phyloP scores from a whole-genome alignment of 2,888 invertebrate species.

The Himalopsyche japonica region DNA sequence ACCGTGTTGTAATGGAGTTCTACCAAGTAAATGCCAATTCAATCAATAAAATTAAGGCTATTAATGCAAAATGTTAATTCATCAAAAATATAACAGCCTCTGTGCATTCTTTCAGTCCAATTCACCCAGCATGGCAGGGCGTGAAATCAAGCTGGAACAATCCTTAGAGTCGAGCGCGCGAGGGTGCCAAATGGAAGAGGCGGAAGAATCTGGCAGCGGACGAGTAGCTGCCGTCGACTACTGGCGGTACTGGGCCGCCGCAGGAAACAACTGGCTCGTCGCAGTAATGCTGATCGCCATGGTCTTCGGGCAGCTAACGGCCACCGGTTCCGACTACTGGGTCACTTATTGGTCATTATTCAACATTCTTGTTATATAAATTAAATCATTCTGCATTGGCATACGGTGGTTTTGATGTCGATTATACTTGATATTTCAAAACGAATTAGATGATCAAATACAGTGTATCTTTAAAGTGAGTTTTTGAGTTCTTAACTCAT shows the following conservation, averaged over 20 bases:
- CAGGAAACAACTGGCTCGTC: slow-evolving; percentile 61
- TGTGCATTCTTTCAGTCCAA: background rate
- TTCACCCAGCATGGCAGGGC: background rate
- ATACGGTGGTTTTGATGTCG: no score
- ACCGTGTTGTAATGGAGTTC: no score
- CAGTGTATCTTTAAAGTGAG: no score
- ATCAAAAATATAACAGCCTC: no score
- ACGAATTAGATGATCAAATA: no score
- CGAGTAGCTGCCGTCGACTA: slow-evolving; percentile 49
- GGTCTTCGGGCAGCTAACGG: slow-evolving; percentile 65
- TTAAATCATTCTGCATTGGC: no score
- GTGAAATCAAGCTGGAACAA: slow-evolving; percentile 8
- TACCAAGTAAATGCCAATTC: no score
- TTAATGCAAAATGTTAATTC: no score
- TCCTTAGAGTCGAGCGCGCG: background rate
- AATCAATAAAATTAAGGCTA: no score
- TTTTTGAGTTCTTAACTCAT: no score
- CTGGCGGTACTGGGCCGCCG: slow-evolving; percentile 63
- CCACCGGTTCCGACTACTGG: slow-evolving; percentile 76
- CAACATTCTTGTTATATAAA: no score
- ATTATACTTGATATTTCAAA: no score
- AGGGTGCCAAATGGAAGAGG: background rate
- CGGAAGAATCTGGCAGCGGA: slow-evolving; percentile 21
- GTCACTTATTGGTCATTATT: slow-evolving; percentile 71
- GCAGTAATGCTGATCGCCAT: slow-evolving; percentile 60